Base-by-base conservation (phyloP, 2,797 vertebrate species). In the Sparus aurata region DNA sequence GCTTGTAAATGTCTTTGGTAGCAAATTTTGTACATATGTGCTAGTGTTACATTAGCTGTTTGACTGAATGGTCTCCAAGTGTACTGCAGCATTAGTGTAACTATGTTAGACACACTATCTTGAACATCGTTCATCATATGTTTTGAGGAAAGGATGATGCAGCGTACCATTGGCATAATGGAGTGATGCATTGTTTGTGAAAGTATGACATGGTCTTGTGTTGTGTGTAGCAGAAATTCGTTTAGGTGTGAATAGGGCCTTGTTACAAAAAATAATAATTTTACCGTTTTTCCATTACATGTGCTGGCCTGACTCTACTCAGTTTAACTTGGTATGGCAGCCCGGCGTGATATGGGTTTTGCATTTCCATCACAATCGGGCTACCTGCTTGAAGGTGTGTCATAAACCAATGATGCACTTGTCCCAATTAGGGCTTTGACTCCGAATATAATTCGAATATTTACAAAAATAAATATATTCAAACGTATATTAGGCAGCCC, bases 131-230 rank as follows among this genome's bases (percentile, higher is more conserved):
- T 66, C 20, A 84, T 58, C 59, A 13, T 49, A 50, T 62, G 47
- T 75, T 66, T 50, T 47, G 16, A 59, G 52, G 38, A 70, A 70
- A 66, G 55, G 17, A 34, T 67, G 38, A 58, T 65, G 52, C 25
- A 20, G 58, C 64, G 18, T 58, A 60, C 38, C 15, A 22, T n/a
- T 54, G 68, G 63, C 57, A 41, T 27, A 50, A 23, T 61, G 34
- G 43, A 67, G 27, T 60, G 3, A 45, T 68, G 0, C 27, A 66
- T 12, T 30, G 53, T 61, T 70, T 54, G 18, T 60, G 41, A 5
- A 7, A 11, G n/a, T 20, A 20, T 61, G 43, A 49, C 5, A 60
- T 20, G 30, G 9, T 25, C 25, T 25, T 52, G 41, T 65, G 25
- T 22, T 62, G 16, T 76, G n/a, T 17, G n/a, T 55, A 8, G 46